phyloP scores from a whole-genome alignment of 2,888 invertebrate genomes.

The Meganola albula region DNA sequence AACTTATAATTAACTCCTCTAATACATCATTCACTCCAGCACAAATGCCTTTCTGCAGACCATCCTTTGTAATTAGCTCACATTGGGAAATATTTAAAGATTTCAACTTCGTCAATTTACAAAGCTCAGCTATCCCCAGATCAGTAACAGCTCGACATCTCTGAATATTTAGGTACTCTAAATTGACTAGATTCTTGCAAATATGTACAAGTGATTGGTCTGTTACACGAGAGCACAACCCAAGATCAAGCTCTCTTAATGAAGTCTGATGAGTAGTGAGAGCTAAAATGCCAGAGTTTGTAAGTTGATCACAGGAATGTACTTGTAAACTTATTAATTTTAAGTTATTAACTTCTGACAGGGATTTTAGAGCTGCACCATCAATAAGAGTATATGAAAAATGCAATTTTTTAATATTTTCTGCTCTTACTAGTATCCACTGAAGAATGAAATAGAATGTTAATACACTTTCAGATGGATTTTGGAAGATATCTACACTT shows the following conservation, averaged over 20 bases:
- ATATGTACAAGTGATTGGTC: constrained; percentile 80
- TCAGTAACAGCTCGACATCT: constrained; percentile 82
- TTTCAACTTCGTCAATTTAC: constrained; percentile 73
- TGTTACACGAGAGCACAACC: constrained; percentile 80
- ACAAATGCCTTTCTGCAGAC: constrained; percentile 80
- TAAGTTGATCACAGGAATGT: constrained; percentile 80
- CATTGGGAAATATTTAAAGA: constrained; percentile 82
- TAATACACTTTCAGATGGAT: constrained; percentile 82
- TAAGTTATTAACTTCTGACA: constrained; percentile 73
- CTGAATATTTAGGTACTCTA: constrained; percentile 79
- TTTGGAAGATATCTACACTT: constrained; percentile 45
- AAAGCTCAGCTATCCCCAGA: constrained; percentile 73
- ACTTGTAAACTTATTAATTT: constrained; percentile 72
- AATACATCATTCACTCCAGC: constrained; percentile 62
- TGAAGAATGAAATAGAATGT: constrained; percentile 82
- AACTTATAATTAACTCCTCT: constrained; percentile 75
- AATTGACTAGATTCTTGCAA: constrained; percentile 73
- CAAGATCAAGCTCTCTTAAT: constrained; percentile 79
- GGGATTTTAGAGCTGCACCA: constrained; percentile 75
- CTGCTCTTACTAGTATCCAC: constrained; percentile 73
- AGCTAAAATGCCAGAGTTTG: constrained; percentile 74
- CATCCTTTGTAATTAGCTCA: constrained; percentile 79
- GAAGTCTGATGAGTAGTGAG: constrained; percentile 75
- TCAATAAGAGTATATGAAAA: constrained; percentile 84
- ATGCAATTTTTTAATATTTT: constrained; percentile 76